Base-by-base conservation (phyloP, 2,113 vertebrate genomes). In the Phalacrocorax aristotelis region DNA sequence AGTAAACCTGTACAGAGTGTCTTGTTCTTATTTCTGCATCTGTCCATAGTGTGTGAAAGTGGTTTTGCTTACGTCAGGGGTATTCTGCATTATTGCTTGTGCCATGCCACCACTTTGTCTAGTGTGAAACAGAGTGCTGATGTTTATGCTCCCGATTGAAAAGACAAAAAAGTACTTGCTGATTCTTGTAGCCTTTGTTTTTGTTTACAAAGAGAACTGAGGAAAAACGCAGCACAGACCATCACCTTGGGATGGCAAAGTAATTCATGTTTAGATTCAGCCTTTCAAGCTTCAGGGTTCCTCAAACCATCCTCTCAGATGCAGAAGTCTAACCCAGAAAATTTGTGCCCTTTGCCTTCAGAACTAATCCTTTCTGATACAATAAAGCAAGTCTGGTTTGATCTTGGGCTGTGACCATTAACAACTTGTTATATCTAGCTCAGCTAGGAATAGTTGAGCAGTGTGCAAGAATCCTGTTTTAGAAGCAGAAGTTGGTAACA, bases 251-350 rank as follows among this genome's bases (percentile, higher is more conserved):
- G 87, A 13, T 34, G 34, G n/a, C 30, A 57, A 76, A 85, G 54
- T 69, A 85, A 91, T 93, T 82, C 1, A 8, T 65, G 46, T 83
- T 94, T 65, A 61, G 75, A 42, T 76, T 72, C 42, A 34, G 74
- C 87, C 34, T 75, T 89, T 89, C 64, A 89, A 84, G 84, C 78
- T 85, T 94, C 90, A 91, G 66, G 85, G 79, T 49, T 87, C 69
- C 44, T 88, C 54, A 83, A 54, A 65, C 75, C 6, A 5, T 27
- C 55, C 15, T 77, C 77, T 94, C 42, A 36, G 83, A 78, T 94
- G 57, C 65, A 64, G 61, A 87, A 89, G 49, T 38, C 66, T 89
- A 87, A 89, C 65, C 77, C 74, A 69, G 84, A 91, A 95, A 94
- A 91, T 55, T 34, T 40, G 49, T 94, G 84, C 70, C 77, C 26